Base-by-base conservation (phyloP, 2,888 invertebrate species). In the Didymodactylos carnosus region DNA sequence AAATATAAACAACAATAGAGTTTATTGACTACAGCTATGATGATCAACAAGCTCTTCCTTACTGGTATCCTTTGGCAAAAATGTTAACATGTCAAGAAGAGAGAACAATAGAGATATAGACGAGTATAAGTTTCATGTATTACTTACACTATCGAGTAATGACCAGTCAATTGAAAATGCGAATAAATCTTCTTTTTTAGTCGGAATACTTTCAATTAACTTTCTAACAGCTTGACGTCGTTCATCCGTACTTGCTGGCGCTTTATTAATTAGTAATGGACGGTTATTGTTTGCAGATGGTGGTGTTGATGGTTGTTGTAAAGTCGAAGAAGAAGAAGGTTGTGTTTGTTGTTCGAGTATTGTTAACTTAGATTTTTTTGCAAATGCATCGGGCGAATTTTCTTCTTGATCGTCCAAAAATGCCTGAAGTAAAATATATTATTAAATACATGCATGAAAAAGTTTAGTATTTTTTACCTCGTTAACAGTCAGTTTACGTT, bases 141-240 rank as follows among this genome's bases (percentile, higher is more conserved):
- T 10, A n/a, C 62, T 11, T 62, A 62, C 41, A 29, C 49, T n/a
- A 81, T 89, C 89, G 53, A 90, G 88, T 78, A 91, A 89, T 76
- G 88, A 87, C 89, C 92, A 94, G 84, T 95, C 94, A 72, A 99
- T 88, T 79, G 90, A 89, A 84, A 91, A 95, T 77, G 89, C 91
- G 85, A 99, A 99, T 77, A 99, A 87, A 80, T 93, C 92, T 77
- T 90, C 91, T 86, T 97, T 97, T 82, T 91, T 92, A 13, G 95
- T 97, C 76, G 98, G 98, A 81, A 99, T 99, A 86, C 91, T 91
- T 84, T 95, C 95, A 81, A 99, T 98, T 78, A 99, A 88, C 77
- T 90, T 90, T 86, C 97, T 97, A 79, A 97, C 94, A 84, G 93
- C 90, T 80, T 91, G 91, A 75, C 94, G 87, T 84, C 97, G 97